Evolutionary conservation across 2,888 invertebrate species (phyloP), one percentile per base, ranked within the genome.

Genomic region (Norana najaformis): DNA sequence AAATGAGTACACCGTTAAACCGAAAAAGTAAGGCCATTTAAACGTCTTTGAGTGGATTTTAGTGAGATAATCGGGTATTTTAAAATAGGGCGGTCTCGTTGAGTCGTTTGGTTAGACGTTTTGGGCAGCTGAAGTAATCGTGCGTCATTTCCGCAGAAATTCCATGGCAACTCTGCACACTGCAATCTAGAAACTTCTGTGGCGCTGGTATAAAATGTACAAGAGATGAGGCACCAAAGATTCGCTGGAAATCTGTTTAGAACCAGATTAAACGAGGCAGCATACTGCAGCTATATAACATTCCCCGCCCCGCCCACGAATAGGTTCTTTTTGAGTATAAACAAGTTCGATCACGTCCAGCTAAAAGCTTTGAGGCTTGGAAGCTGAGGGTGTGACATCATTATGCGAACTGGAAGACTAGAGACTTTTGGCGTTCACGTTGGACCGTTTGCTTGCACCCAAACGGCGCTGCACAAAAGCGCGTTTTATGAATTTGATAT

Each of bases 1-100:
- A 69, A 37, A 85, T 85, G 85, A 85, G 36, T 85, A 85, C 85
- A 36, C 85, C 85, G 85, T 85, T 85, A 85, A 85, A 85, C 85
- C 35, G 85, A 37, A 85, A 85, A 85, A 85, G 85, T 85, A 85
- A 23, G 20, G 85, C 23, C 69, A 69, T 69, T 69, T 8, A 69
- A 69, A 69, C 69, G 69, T 69, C 30, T 69, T n/a, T 69, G n/a
- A 30, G 30, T 69, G 69, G 69, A 69, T 69, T 11, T 30, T 69
- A 69, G 30, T 69, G 69, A 69, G 47, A 30, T n/a, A 30, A 69
- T 69, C 4, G 6, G 30, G 30, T 69, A n/a, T 69, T 23, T 69
- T 30, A 69, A 69, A n/a, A 30, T 69, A 69, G 11, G 69, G n/a
- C 23, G 47, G n/a, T n/a, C n/a, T n/a, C 23, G 47, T 23, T 16